phyloP scores from a whole-genome alignment of 2,888 invertebrate species.

The Palloptera scutellata region DNA sequence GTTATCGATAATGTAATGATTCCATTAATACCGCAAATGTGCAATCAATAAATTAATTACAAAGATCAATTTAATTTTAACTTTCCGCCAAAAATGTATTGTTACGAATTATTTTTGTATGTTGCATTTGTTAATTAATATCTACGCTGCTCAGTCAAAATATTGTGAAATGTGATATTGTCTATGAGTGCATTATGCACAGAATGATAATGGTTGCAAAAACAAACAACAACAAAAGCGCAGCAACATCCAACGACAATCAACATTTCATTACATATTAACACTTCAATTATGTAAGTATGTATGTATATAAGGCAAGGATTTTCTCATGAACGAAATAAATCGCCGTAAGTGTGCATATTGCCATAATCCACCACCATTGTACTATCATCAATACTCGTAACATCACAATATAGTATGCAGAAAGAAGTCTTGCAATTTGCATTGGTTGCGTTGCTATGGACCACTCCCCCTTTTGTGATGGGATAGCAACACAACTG shows the following conservation, averaged over 20 bases:
- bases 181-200: too few species aligned
- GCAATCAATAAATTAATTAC: too few species aligned
- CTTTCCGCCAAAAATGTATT: too few species aligned
- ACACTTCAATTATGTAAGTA: not conserved
- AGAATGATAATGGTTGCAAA: slow-evolving; percentile 20
- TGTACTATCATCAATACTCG: slow-evolving; percentile 7
- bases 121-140: slow-evolving; percentile 22
- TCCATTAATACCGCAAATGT: too few species aligned
- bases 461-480: slow-evolving; percentile 34
- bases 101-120: not conserved
- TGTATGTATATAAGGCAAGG: too few species aligned
- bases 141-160: slow-evolving; percentile 49
- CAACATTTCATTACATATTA: slow-evolving; percentile 19
- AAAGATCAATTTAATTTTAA: too few species aligned
- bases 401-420: slow-evolving; percentile 10
- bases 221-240: slow-evolving; percentile 4
- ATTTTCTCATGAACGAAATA: slow-evolving; percentile 10
- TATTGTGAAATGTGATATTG: slow-evolving; percentile 57
- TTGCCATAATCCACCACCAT: not conserved
- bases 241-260: slow-evolving; percentile 29
- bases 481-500: too few species aligned
- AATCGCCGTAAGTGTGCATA: not conserved
- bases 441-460: slow-evolving; percentile 41
- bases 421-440: slow-evolving; percentile 12
- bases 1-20: too few species aligned